These are phyloP conservation scores for Aethina tumida DNA, from an alignment of 1,140 invertebrate genomes.

Conservation along the genomic window DNA sequence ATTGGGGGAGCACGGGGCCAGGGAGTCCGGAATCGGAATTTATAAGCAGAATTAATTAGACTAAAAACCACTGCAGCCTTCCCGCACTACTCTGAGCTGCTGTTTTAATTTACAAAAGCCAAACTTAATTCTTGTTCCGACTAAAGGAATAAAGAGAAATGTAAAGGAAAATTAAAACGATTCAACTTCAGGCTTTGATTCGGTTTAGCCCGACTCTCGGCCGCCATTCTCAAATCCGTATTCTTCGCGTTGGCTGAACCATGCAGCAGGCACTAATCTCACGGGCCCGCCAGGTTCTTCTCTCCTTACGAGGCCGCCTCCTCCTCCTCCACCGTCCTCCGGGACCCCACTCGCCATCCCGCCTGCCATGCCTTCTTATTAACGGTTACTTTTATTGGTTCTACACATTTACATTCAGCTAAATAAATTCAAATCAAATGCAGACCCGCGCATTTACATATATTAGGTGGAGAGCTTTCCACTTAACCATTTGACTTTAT, in stretches of 20 bases:
- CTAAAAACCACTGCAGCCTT: constrained; percentile 38
- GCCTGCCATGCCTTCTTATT: no score
- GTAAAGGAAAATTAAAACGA: constrained; percentile 42
- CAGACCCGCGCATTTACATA: no score
- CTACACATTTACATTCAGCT: no score
- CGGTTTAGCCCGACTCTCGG: constrained; percentile 32
- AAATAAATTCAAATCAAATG: no score
- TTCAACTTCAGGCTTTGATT: constrained; percentile 38
- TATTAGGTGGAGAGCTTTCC: no score
- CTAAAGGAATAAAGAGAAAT: constrained; percentile 41
- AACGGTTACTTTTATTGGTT: no score
- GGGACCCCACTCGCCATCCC: no score
- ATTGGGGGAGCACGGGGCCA: constrained; percentile 12
- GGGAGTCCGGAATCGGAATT: constrained; percentile 36
- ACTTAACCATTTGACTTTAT: no score
- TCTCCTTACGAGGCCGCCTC: no score
- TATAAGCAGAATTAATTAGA: constrained; percentile 44
- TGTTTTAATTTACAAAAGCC: constrained; percentile 44
- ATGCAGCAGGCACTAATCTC: constrained; percentile 8
- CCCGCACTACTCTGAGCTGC: constrained; percentile 30
- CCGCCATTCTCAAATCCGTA: constrained; percentile 27
- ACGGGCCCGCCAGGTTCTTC: no score
- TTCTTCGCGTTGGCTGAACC: constrained; percentile 18
- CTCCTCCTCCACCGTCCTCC: no score
- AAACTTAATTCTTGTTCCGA: constrained; percentile 42